These are phyloP conservation scores for Sitta europaea DNA, from an alignment of 2,113 vertebrate genomes.

Conservation along the genomic window DNA sequence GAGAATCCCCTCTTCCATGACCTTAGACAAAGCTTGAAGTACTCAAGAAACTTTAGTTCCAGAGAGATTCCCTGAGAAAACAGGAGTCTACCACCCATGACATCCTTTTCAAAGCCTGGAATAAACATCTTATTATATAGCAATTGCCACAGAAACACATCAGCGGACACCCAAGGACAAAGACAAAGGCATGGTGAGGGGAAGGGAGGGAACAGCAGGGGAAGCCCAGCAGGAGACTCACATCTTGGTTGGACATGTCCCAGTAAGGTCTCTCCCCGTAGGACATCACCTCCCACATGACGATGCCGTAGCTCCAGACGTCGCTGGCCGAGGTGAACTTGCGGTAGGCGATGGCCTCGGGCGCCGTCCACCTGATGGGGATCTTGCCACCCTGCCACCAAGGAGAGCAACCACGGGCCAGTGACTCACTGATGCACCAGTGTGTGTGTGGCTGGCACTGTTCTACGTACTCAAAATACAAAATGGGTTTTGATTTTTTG, in stretches of 20 bases:
- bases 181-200: rapidly evolving
- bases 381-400: conserved; percentile 93
- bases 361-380: conserved; percentile 96
- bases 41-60: background rate
- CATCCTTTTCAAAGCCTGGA: background rate
- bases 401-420: background rate
- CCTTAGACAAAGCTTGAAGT: background rate
- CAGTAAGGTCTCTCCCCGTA: conserved; percentile 97
- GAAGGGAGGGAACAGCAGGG: background rate
- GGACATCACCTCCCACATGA: conserved; percentile 99
- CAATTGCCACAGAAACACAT: background rate
- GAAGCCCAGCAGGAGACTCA: conserved; percentile 68
- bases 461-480: background rate
- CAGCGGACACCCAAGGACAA: background rate
- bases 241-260: conserved; percentile 98
- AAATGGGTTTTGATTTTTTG: background rate
- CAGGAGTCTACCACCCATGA: background rate
- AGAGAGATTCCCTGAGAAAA: background rate
- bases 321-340: conserved; percentile 96
- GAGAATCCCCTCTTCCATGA: background rate
- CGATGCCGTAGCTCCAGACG: conserved; percentile 96
- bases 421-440: background rate
- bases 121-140: background rate
- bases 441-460: background rate
- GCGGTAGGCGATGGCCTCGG: conserved; percentile 96